Evolutionary conservation across 2,113 vertebrate genomes (phyloP).

Genomic region (Rattus norvegicus): DNA sequence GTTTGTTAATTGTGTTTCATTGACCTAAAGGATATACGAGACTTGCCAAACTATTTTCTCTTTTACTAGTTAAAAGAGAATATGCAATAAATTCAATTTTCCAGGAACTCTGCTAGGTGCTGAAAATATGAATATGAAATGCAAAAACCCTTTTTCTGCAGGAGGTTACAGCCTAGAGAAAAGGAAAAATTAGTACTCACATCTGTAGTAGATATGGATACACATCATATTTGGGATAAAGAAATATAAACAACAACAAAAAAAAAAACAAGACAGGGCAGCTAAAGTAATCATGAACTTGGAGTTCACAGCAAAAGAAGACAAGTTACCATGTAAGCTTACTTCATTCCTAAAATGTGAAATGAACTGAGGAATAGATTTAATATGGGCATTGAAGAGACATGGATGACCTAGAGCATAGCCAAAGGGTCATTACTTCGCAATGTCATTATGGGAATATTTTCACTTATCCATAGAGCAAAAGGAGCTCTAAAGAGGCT

Average conservation of each 20-base stretch:
- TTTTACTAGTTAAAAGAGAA: constrained; percentile 44
- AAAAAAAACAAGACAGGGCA: constrained; percentile 9
- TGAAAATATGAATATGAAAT: constrained; percentile 49
- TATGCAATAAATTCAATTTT: not conserved
- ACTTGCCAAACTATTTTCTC: constrained; percentile 37
- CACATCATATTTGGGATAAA: not conserved
- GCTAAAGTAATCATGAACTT: constrained; percentile 34
- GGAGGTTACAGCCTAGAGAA: not conserved
- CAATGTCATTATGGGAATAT: not conserved
- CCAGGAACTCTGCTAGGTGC: not conserved
- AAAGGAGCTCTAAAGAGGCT: not conserved
- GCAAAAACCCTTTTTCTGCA: not conserved
- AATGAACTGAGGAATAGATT: not conserved
- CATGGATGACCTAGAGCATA: not conserved
- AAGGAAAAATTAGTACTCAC: not conserved
- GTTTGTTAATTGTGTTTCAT: not conserved
- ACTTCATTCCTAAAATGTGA: not conserved
- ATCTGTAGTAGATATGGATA: not conserved
- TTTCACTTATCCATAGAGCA: not conserved
- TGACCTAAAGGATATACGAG: not conserved
- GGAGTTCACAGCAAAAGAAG: constrained; percentile 13
- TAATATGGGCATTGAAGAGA: not conserved
- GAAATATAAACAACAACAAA: not conserved
- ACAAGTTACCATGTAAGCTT: not conserved
- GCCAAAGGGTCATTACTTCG: constrained; percentile 42